Evolutionary conservation across 2,113 vertebrate genomes (phyloP).

Genomic region (Mustela nigripes): DNA sequence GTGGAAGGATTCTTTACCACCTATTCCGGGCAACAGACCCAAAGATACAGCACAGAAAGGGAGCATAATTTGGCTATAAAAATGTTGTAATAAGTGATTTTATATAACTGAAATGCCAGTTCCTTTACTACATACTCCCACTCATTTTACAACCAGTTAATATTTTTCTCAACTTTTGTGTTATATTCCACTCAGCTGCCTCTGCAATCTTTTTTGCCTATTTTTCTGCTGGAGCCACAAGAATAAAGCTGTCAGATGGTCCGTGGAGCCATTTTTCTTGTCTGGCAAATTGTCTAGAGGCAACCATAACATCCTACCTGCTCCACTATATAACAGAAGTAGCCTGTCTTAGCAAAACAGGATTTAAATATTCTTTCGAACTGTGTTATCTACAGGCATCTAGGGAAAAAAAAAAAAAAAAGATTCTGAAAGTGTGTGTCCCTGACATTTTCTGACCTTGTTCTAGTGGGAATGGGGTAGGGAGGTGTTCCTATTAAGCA

Average conservation of each 20-base stretch:
- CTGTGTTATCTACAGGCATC: conserved; percentile 77
- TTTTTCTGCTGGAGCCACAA: conserved; percentile 88
- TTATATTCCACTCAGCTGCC: conserved; percentile 83
- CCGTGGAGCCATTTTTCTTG: conserved; percentile 87
- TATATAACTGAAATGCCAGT: conserved; percentile 85
- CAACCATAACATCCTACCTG: conserved; percentile 86
- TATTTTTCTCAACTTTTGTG: conserved; percentile 87
- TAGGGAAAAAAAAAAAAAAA: conserved; percentile 27
- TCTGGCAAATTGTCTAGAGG: conserved; percentile 87
- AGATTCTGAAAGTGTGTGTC: conserved; percentile 82
- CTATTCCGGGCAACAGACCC: conserved; percentile 77
- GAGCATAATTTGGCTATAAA: conserved; percentile 86
- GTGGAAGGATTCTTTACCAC: conserved; percentile 61
- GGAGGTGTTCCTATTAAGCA: conserved; percentile 73
- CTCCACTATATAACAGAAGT: conserved; percentile 82
- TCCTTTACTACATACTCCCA: conserved; percentile 85
- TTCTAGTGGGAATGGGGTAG: conserved; percentile 76
- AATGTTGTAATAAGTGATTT: conserved; percentile 85
- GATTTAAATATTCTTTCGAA: conserved; percentile 87
- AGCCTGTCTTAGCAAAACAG: conserved; percentile 85
- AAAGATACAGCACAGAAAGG: conserved; percentile 83
- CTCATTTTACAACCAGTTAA: conserved; percentile 88
- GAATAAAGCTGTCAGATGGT: conserved; percentile 90
- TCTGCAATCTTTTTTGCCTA: conserved; percentile 87
- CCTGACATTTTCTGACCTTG: conserved; percentile 73